phyloP scores from a whole-genome alignment of 2,113 vertebrate genomes.

The Mesocricetus auratus region DNA sequence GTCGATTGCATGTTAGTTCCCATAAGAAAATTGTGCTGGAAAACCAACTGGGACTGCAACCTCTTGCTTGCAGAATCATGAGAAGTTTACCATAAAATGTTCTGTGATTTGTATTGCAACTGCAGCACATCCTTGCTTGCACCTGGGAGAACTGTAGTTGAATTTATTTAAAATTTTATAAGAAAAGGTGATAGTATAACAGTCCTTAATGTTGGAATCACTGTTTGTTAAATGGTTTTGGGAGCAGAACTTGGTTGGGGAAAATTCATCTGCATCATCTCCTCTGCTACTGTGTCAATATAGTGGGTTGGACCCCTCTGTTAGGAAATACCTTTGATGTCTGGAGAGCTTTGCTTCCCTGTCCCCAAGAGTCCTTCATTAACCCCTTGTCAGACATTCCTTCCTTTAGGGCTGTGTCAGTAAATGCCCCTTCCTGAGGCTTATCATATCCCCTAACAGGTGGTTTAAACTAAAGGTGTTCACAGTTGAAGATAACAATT shows the following conservation, averaged over 20 bases:
- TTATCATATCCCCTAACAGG: neutral
- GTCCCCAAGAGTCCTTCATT: neutral
- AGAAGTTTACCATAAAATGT: neutral
- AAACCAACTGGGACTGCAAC: neutral
- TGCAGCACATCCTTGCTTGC: no score
- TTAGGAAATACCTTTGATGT: constrained; percentile 61
- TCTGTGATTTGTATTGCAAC: neutral
- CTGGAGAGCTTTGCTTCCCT: constrained; percentile 8
- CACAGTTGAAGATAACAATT: neutral
- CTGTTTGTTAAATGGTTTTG: neutral
- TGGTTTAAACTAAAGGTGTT: neutral
- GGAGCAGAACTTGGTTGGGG: constrained; percentile 21
- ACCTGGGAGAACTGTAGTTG: neutral
- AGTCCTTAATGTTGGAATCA: neutral
- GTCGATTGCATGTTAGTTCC: neutral
- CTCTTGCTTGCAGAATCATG: neutral
- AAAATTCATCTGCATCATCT: neutral
- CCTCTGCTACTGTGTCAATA: constrained; percentile 64
- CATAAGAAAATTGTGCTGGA: neutral
- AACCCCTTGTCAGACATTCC: neutral
- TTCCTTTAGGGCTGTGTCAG: neutral
- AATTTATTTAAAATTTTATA: constrained; percentile 44
- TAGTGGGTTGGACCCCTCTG: neutral
- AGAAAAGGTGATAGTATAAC: neutral
- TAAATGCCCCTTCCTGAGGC: neutral